phyloP scores from a whole-genome alignment of 2,888 invertebrate genomes.

The Nasonovia ribisnigri region DNA sequence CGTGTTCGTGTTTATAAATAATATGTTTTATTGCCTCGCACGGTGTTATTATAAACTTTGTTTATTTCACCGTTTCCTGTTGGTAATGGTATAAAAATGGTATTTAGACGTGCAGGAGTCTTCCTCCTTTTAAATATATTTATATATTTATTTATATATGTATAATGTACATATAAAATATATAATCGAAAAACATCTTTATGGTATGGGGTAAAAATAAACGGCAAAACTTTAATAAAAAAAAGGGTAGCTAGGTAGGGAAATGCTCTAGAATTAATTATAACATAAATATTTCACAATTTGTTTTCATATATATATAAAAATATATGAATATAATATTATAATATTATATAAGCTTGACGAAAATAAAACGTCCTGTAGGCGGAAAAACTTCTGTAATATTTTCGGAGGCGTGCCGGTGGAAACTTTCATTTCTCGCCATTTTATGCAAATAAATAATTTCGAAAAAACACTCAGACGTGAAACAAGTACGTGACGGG shows the following conservation, averaged over 20 bases:
- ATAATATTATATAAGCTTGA: slow-evolving; percentile 45
- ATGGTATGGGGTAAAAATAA: slow-evolving; percentile 32
- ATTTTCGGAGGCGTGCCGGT: slow-evolving; percentile 50
- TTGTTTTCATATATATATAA: slow-evolving; percentile 14
- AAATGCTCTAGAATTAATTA: slow-evolving; percentile 38
- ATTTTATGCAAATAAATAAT: slow-evolving; percentile 60
- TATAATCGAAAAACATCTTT: slow-evolving; percentile 57
- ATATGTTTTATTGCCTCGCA: slow-evolving; percentile 64
- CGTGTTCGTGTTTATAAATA: slow-evolving; percentile 64
- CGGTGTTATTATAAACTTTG: slow-evolving; percentile 65
- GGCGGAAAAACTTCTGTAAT: slow-evolving; percentile 48
- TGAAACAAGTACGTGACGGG: slow-evolving; percentile 51
- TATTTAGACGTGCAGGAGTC: slow-evolving; percentile 43
- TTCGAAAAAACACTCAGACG: slow-evolving; percentile 47
- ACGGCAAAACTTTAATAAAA: slow-evolving; percentile 46
- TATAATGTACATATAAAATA: slow-evolving; percentile 40
- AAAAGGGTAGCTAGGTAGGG: not conserved
- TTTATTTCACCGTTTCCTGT: slow-evolving; percentile 64
- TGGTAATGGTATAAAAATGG: slow-evolving; percentile 60
- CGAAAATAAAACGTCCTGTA: slow-evolving; percentile 48
- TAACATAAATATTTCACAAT: slow-evolving; percentile 44
- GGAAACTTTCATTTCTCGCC: slow-evolving; percentile 43
- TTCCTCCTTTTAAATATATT: slow-evolving; percentile 34
- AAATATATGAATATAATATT: slow-evolving; percentile 6
- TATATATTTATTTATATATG: slow-evolving; percentile 37